Percentiles rank a stretch among this genome's conserved stretches.
These are phyloP conservation scores for Seriola aureovittata DNA, from an alignment of 2,113 vertebrate genomes.

Conservation along the genomic window DNA sequence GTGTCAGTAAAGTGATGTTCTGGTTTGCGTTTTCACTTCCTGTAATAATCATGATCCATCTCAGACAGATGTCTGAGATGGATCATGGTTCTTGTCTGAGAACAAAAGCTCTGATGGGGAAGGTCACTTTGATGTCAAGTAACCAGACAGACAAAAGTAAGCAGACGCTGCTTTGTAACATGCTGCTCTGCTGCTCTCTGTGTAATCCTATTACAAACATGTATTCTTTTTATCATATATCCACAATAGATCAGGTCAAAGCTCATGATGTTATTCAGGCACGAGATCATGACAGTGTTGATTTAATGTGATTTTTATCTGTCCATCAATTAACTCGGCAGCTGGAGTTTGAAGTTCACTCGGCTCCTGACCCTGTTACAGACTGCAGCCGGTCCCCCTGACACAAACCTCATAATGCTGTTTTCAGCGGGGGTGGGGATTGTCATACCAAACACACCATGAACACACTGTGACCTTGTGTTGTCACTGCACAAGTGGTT, in stretches of 20 bases:
- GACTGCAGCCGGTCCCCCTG: neutral
- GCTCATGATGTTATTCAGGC: conserved; percentile 2
- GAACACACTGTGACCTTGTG: neutral
- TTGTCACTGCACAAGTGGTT: neutral
- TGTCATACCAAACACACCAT: no score
- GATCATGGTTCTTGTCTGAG: conserved; percentile 16
- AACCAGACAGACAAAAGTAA: conserved; percentile 24
- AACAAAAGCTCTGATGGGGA: conserved; percentile 33
- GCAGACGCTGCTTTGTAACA: conserved; percentile 19
- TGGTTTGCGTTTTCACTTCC: conserved; percentile 4
- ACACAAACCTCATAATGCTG: neutral
- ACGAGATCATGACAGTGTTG: neutral
- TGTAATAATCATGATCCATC: neutral
- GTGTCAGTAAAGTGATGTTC: conserved; percentile 27
- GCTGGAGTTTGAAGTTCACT: neutral
- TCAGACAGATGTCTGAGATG: neutral
- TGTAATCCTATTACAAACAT: conserved; percentile 41
- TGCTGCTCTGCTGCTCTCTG: conserved; percentile 26
- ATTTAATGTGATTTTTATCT: neutral
- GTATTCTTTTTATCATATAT: neutral
- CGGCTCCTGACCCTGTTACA: neutral
- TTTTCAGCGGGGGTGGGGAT: no score
- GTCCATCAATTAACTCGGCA: neutral
- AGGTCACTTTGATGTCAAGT: conserved; percentile 26
- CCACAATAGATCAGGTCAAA: conserved; percentile 24